Percentiles rank a stretch among this genome's conserved stretches.
These are phyloP conservation scores for Melolontha melolontha DNA, from an alignment of 2,888 invertebrate genomes.

Conservation along the genomic window DNA sequence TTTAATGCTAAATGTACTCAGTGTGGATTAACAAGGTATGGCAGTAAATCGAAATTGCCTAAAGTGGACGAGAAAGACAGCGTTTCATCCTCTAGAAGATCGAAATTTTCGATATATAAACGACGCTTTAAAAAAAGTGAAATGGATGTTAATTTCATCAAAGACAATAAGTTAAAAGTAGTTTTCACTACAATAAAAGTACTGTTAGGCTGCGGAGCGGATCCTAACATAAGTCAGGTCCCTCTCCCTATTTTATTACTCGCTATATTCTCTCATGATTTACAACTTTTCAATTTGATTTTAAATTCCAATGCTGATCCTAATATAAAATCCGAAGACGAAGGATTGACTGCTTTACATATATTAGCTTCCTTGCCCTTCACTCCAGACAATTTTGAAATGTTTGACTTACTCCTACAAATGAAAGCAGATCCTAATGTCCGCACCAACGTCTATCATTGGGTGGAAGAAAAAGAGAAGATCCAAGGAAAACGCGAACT, in stretches of 20 bases:
- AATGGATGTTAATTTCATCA: constrained; percentile 29
- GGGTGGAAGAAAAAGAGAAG: constrained; percentile 54
- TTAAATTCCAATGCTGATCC: constrained; percentile 55
- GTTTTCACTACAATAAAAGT: constrained; percentile 54
- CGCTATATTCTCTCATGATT: constrained; percentile 57
- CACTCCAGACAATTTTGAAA: constrained; percentile 49
- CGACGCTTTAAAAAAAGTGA: background rate
- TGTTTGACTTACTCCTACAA: constrained; percentile 53
- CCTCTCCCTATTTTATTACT: constrained; percentile 60
- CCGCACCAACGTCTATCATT: constrained; percentile 54
- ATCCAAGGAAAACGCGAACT: constrained; percentile 50
- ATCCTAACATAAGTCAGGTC: constrained; percentile 58
- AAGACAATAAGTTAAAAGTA: constrained; percentile 43
- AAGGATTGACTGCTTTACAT: constrained; percentile 58
- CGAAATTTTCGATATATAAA: no score
- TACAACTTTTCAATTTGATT: constrained; percentile 50
- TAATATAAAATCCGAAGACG: constrained; percentile 51
- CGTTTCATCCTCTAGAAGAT: background rate
- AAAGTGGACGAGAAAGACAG: background rate
- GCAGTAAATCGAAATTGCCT: constrained; percentile 1
- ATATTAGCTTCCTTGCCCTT: constrained; percentile 55
- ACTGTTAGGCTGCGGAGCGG: constrained; percentile 58
- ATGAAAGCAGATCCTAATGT: constrained; percentile 57
- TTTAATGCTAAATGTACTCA: constrained; percentile 22
- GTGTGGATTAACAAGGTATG: background rate